Conservation (phyloP, 30 jellyfish, hydroid and myxozoan species). For the Aurelia sp. region DNA sequence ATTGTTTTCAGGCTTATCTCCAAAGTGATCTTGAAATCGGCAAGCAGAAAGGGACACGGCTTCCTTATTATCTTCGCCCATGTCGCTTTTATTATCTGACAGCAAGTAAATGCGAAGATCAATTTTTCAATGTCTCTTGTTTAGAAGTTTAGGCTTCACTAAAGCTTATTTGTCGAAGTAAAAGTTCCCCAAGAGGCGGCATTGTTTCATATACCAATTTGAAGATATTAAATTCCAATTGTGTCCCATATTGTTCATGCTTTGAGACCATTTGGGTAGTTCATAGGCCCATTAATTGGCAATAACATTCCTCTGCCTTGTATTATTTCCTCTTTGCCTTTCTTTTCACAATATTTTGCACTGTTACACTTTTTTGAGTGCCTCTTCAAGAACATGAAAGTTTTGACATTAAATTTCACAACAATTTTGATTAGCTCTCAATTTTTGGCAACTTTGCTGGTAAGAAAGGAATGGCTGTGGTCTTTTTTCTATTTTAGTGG, state of each 20-base stretch:
- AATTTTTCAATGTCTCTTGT: constrained; percentile 51
- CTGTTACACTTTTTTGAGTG: no score
- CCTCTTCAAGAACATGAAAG: no score
- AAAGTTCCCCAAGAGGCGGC: constrained; percentile 43
- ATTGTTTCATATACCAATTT: constrained; percentile 1
- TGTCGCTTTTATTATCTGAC: constrained; percentile 65
- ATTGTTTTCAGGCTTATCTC: constrained; percentile 68
- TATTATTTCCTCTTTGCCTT: no score
- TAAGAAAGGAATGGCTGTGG: no score
- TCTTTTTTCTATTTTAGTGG: no score
- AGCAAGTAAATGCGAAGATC: constrained; percentile 48
- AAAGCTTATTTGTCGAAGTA: constrained; percentile 62
- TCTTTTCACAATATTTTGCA: no score
- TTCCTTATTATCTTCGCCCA: constrained; percentile 69
- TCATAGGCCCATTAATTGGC: no score
- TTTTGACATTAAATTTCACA: no score
- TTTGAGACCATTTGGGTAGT: no score
- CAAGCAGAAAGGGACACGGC: constrained; percentile 75
- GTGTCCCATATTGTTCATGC: not conserved
- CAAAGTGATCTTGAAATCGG: constrained; percentile 79
- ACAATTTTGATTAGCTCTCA: no score
- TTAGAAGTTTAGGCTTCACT: constrained; percentile 20
- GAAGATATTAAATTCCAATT: constrained; percentile 4
- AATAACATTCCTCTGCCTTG: no score
- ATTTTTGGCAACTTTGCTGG: no score